Evolutionary conservation across 2,797 vertebrate species (phyloP), one percentile per base, ranked within the genome.

Genomic region (Rhabdophis nuchalis): DNA sequence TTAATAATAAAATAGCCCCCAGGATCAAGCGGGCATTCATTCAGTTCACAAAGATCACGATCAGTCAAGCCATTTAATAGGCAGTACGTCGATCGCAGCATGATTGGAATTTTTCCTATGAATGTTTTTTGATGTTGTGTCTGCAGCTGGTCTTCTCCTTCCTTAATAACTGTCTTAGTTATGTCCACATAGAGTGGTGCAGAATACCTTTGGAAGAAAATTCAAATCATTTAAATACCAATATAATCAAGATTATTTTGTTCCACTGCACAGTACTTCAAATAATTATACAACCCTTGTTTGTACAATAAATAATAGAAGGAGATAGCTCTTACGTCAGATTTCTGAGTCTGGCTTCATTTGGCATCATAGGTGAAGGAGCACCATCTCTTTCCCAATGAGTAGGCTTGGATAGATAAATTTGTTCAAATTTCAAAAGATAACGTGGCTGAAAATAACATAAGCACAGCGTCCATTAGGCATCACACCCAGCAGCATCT

Each of bases 1-100:
- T 99, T 99, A 96, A 99, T 99, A 97, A 99, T 99, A 94, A 99
- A 99, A 96, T 99, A 99, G 36, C 99, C 99, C 13, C 99, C 99
- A 0, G 99, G 99, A 96, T 99, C 99, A 50, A 99, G 98, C 0
- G 99, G 99, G 93, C 99, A 99, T 94, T 99, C 99, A 20, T 99
- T 99, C 93, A 99, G 98, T 95, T 99, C 99, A 93, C 99, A 99
- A 58, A 99, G 98, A 94, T 99, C 99, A 97, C 99, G 97, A 92
- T 99, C 99, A 0, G 99, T 99, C 92, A 99, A 96, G 89, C 99
- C 98, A 2, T 99, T 99, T 91, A 99, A 97, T 23, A 99, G 97
- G 94, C 99, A 99, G 96, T 99, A 99, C 0, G 99, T 99, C 85
- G 99, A 99, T 92, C 99, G 98, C 16, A 99, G 97, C 99, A 99